These are phyloP conservation scores for Paraescarpia echinospica DNA, from an alignment of 1,140 invertebrate species.

Conservation along the genomic window DNA sequence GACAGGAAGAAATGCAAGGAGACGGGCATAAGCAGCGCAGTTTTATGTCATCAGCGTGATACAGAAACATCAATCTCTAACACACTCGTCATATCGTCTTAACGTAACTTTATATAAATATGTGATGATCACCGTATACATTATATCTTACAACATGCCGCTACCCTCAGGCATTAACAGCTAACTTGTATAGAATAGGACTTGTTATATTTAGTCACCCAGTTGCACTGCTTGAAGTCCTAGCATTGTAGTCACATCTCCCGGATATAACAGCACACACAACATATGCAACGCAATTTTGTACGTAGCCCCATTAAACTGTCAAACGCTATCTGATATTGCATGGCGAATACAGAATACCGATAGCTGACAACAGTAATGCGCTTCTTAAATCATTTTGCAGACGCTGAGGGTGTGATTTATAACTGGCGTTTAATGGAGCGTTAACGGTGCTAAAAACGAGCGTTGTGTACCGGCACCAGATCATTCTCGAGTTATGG, in stretches of 20 bases:
- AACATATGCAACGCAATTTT: background rate
- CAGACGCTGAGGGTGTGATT: background rate
- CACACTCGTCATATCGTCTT: background rate
- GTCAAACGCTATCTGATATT: background rate
- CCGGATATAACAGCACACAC: background rate
- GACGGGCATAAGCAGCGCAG: background rate
- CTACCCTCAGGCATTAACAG: background rate
- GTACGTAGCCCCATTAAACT: background rate
- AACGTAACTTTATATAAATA: background rate
- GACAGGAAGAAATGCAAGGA: background rate
- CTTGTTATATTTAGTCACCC: background rate
- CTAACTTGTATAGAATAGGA: background rate
- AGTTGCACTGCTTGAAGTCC: background rate
- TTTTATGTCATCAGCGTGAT: background rate
- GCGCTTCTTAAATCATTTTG: background rate
- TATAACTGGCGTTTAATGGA: background rate
- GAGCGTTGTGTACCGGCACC: background rate
- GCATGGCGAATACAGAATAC: background rate
- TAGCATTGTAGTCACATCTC: background rate
- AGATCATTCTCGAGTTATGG: background rate
- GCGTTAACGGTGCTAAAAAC: background rate
- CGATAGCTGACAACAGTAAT: background rate
- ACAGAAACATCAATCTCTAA: too few relatives aligned
- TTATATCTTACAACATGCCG: background rate
- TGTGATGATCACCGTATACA: background rate